Base-by-base conservation (phyloP, 2,888 invertebrate genomes). In the Tenthredo distinguenda region DNA sequence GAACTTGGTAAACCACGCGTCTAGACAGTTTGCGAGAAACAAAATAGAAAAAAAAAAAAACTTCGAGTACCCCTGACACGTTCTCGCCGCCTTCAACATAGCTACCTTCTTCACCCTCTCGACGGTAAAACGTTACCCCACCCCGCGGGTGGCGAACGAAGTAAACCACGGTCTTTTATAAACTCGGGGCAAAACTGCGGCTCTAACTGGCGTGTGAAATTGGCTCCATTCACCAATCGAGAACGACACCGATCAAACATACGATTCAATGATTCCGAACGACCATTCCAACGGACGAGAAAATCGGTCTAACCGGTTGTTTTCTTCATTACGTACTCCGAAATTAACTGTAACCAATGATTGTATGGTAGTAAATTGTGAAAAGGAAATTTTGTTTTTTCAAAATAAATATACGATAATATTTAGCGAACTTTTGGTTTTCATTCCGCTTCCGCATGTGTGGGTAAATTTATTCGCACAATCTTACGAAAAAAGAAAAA, bases 61-160 rank as follows among this genome's bases (percentile, higher is more conserved):
- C 55, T 31, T 62, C 10, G 81, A 81, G 81, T 58, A 81, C 58
- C 81, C 58, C 81, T 81, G 81, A 81, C 65, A 81, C 81, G 40
- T 81, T 40, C 50, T 81, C 62, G 34, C n/a, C 34, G 79, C 15
- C 79, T 34, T 79, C 15, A 55, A n/a, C 31, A 21, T n/a, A n/a
- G 77, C 77, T 55, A 55, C 77, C 31, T 50, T 34, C 50, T 50
- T 77, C 77, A 50, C 55, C 77, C 50, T 55, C 77, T 40, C 40
- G 62, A 62, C 37, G 81, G 43, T 26, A 62, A 81, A 62, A 62
- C 62, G 62, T 81, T 62, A 81, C 40, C 40, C 37, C 81, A 81
- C 34, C 77, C 55, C 55, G 34, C 55, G 40, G 76, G 26, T 65
- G 50, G 40, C n/a, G 37, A 62, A 40, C 50, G 18, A 81, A 81